A percentile compares a stretch with the other conserved stretches of the same genome.
Conservation (phyloP, 2,113 vertebrate species). For the Callipepla squamata region DNA sequence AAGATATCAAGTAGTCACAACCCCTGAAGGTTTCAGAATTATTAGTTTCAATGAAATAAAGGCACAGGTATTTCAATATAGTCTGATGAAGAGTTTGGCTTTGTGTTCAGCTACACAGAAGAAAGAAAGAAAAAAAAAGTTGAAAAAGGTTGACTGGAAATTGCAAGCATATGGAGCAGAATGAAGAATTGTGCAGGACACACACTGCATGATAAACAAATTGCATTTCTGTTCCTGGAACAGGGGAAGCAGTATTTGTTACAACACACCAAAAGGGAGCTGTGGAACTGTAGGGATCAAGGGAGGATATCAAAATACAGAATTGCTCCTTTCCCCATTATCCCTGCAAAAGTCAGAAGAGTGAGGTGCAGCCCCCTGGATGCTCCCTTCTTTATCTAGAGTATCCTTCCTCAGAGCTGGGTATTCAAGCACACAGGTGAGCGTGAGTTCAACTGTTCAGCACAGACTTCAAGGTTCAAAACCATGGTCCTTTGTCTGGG, state of each 20-base stretch:
- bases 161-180: neutral
- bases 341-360: neutral
- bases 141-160: neutral
- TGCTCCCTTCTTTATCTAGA: neutral
- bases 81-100: neutral
- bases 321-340: neutral
- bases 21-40: neutral
- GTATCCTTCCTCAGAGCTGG: neutral
- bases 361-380: fast-evolving
- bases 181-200: constrained; percentile 15
- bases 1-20: neutral
- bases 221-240: neutral
- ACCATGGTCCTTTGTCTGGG: neutral
- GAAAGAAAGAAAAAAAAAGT: neutral
- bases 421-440: neutral
- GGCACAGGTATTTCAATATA: neutral
- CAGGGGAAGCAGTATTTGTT: neutral
- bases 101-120: neutral
- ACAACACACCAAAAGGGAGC: constrained; percentile 16
- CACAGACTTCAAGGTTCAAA: neutral
- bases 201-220: neutral
- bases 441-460: neutral
- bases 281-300: constrained; percentile 15
- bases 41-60: constrained; percentile 9
- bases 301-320: constrained; percentile 16